phyloP scores from a whole-genome alignment of 2,888 invertebrate genomes.

The Eilema depressum region DNA sequence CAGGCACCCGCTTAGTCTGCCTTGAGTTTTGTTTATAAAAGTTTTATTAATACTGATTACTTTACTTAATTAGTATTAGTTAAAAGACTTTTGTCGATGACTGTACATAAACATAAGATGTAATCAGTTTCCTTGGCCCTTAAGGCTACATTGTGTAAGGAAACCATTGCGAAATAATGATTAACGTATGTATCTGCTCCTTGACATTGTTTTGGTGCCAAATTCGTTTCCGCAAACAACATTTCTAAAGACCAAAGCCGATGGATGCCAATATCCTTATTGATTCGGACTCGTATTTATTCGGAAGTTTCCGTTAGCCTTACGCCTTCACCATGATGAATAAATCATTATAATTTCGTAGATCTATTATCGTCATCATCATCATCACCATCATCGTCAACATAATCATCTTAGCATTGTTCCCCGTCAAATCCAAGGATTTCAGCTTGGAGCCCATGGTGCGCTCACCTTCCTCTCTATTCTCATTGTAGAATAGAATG shows the following conservation, averaged over 20 bases:
- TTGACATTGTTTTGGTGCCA: constrained; percentile 68
- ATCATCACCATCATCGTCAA: too few species aligned
- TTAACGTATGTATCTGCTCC: constrained; percentile 49
- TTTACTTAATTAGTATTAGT: not conserved
- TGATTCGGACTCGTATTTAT: constrained; percentile 24
- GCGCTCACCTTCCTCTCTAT: too few species aligned
- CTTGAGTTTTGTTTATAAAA: too few species aligned
- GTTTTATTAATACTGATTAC: too few species aligned
- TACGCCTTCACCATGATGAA: not conserved
- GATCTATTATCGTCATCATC: not conserved
- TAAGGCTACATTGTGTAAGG: constrained; percentile 62
- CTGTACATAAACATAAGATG: constrained; percentile 19
- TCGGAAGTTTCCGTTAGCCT: not conserved
- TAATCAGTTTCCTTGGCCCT: constrained; percentile 52
- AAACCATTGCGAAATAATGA: constrained; percentile 64
- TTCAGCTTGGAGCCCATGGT: too few species aligned
- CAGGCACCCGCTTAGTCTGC: too few species aligned
- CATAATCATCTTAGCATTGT: not conserved
- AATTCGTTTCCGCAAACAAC: constrained; percentile 56
- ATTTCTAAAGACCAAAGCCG: constrained; percentile 21
- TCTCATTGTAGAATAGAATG: too few species aligned
- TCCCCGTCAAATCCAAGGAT: too few species aligned
- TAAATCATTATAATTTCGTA: not conserved
- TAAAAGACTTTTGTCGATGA: constrained; percentile 6
- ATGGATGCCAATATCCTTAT: constrained; percentile 40